Percentiles rank a stretch among this genome's conserved stretches.
These are phyloP conservation scores for Antigone vipio DNA, from an alignment of 2,113 vertebrate species.

Conservation along the genomic window DNA sequence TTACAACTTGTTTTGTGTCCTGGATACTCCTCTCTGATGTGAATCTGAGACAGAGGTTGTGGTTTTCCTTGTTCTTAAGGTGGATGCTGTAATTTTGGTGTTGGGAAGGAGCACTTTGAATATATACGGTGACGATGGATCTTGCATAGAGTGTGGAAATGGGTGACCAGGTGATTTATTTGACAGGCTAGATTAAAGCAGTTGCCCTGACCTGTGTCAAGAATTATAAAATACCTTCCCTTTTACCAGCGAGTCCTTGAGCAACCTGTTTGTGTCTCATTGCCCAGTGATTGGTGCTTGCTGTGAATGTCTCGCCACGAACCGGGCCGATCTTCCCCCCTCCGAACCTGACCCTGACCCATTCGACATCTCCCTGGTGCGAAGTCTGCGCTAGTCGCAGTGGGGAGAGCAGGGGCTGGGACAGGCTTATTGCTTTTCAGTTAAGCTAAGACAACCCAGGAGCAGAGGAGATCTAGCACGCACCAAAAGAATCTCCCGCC, in stretches of 20 bases:
- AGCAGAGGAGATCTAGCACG: not conserved
- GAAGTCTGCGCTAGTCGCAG: not conserved
- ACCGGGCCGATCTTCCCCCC: not conserved
- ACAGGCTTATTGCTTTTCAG: not conserved
- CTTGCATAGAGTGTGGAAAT: not conserved
- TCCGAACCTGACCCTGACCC: not conserved
- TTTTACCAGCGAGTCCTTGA: not conserved
- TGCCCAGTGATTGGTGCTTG: not conserved
- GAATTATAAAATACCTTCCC: not conserved
- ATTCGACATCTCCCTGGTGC: fast-evolving
- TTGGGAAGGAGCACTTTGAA: not conserved
- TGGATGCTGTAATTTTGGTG: not conserved
- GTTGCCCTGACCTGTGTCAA: not conserved
- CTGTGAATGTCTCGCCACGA: not conserved
- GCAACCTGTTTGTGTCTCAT: not conserved
- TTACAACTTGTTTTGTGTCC: not conserved
- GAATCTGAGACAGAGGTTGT: no score
- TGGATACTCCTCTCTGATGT: not conserved
- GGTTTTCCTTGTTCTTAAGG: not conserved
- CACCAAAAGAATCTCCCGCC: not conserved
- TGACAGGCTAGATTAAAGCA: not conserved
- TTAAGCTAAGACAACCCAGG: not conserved
- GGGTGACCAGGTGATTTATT: not conserved
- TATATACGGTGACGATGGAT: not conserved
- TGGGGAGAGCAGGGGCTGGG: not conserved